phyloP scores from a whole-genome alignment of 1,140 invertebrate species.

The Psix sp. region DNA sequence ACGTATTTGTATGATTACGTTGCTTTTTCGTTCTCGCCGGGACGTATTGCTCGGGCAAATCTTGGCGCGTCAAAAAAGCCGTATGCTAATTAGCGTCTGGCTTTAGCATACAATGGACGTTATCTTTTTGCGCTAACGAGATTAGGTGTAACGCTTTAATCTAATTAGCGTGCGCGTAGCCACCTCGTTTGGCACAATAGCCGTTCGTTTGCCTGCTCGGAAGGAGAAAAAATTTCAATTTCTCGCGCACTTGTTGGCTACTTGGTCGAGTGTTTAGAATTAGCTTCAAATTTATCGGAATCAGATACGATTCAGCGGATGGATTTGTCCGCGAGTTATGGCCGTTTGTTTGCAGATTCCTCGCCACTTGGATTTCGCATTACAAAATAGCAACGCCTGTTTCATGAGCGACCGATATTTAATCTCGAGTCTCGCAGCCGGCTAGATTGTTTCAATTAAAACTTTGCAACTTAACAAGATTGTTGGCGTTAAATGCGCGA shows the following conservation, averaged over 20 bases:
- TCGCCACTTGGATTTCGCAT: background rate
- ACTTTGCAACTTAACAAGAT: constrained; percentile 1
- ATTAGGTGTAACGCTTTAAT: constrained; percentile 53
- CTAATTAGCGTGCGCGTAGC: constrained; percentile 37
- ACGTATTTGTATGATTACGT: too few relatives aligned
- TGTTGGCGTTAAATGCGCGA: background rate
- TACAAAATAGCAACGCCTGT: background rate
- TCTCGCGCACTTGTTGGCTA: background rate
- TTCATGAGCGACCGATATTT: background rate
- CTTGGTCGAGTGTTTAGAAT: background rate
- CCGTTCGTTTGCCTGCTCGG: background rate
- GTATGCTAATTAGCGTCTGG: constrained; percentile 28
- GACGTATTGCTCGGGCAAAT: too few relatives aligned
- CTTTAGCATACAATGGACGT: constrained; percentile 49
- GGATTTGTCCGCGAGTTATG: background rate
- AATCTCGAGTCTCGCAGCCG: background rate
- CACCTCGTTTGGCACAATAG: constrained; percentile 25
- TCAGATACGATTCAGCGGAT: constrained; percentile 1
- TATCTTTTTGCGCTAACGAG: constrained; percentile 47
- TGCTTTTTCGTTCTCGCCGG: too few relatives aligned
- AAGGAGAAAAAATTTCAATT: background rate
- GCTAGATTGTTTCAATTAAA: constrained; percentile 1
- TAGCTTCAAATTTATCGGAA: background rate
- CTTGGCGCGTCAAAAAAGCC: constrained; percentile 32
- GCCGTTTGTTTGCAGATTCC: constrained; percentile 1